phyloP scores from a whole-genome alignment of 2,888 invertebrate genomes.

The Oithona nana region DNA sequence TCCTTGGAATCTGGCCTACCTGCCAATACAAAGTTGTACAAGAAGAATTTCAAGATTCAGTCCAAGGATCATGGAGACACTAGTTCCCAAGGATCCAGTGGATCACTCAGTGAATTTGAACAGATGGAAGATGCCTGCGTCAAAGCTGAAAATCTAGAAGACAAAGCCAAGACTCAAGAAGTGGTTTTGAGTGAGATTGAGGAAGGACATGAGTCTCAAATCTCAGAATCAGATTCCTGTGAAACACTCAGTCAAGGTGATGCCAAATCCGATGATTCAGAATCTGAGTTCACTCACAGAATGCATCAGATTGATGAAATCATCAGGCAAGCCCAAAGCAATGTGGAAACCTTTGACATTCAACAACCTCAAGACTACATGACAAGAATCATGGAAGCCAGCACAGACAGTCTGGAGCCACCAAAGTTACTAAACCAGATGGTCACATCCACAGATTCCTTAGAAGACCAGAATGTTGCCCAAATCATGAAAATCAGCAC shows the following conservation, averaged over 20 bases:
- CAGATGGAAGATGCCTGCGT: constrained; percentile 69
- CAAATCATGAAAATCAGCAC: constrained; percentile 31
- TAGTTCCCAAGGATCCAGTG: constrained; percentile 44
- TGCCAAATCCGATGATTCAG: constrained; percentile 26
- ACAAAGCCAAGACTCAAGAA: constrained; percentile 65
- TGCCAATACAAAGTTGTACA: not conserved
- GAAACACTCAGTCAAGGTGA: constrained; percentile 36
- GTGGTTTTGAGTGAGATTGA: constrained; percentile 40
- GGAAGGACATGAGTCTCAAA: constrained; percentile 30
- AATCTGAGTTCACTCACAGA: constrained; percentile 40
- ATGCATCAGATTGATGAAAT: constrained; percentile 49
- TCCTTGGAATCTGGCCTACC: constrained; percentile 40
- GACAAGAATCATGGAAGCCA: constrained; percentile 17
- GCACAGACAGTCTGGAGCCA: constrained; percentile 26
- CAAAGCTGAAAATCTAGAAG: constrained; percentile 61
- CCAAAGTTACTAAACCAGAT: constrained; percentile 24
- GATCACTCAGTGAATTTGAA: constrained; percentile 76
- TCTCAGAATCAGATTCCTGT: constrained; percentile 38
- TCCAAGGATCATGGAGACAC: constrained; percentile 52
- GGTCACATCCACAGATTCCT: constrained; percentile 45
- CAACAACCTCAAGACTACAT: constrained; percentile 3
- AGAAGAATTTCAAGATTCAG: not conserved
- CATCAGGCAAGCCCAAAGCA: constrained; percentile 43
- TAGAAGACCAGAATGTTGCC: constrained; percentile 36
- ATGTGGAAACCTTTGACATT: constrained; percentile 39